Evolutionary conservation across 2,888 invertebrate species (phyloP), one percentile per base, ranked within the genome.

Genomic region (Shargacucullia verbasci): DNA sequence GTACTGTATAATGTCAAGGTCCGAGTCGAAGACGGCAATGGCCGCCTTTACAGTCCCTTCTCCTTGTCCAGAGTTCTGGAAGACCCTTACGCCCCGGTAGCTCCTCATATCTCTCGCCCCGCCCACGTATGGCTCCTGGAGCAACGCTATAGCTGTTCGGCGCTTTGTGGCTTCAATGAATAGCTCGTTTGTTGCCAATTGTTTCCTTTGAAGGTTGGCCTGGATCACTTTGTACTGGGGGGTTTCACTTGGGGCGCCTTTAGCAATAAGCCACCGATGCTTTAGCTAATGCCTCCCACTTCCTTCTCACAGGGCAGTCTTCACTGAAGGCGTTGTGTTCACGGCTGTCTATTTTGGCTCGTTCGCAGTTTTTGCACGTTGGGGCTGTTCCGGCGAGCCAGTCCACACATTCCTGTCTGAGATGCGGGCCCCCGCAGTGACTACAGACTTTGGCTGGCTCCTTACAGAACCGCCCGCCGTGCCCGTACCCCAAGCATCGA

Each of bases 41-140:
- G 65, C 60, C 0, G 70, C 60, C 31, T 66, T 66, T 4, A 15
- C 20, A 10, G 7, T 20, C 10, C 38, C 38, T 4, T 15, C 11
- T 15, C 20, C 38, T 13, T 0, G 0, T 0, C 1, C 9, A 11
- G 33, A 10, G 33, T 11, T 3, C 38, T 38, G 38, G 15, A 13
- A 38, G 3, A 38, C 10, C 5, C 38, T 10, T 2, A 7, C 38
- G 9, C 38, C 38, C 9, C 14, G 6, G 38, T 38, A 11, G 9
- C 15, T 38, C 15, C 38, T 14, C 14, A 14, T 14, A 0, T 0
- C 11, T 33, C 10, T 34, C 0, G n/a, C 34, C 11, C 34, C 20
- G 6, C 34, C 20, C 10, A 34, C 34, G 1, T 34, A 33, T 4
- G 33, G 33, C 9, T 45, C 44, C 10, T 25, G 35, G 0, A 25